Base-by-base conservation (phyloP, 1,140 invertebrate genomes). In the Zophobas atratus region DNA sequence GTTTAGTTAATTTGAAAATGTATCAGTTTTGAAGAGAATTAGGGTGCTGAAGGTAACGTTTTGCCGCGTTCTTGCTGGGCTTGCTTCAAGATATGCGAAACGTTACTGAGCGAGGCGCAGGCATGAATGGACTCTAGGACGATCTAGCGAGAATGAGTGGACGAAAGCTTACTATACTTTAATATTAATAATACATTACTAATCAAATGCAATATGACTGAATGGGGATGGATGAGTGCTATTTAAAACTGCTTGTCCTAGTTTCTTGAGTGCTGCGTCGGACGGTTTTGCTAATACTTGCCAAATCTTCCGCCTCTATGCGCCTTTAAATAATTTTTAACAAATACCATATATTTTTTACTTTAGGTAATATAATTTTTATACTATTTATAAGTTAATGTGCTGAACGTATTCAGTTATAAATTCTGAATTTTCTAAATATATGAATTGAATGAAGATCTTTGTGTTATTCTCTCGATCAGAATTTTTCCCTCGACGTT, bases 191-290 rank as follows among this genome's bases (percentile, higher is more conserved):
- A 51, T 48, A 43, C 48, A 49, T 72, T 72, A 72, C 51, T 35
- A 75, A 1, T 67, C 57, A 63, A 63, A 5, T 67, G 60, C 70
- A 67, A 60, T 76, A 81, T 41, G 53, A 79, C 77, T 75, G 80
- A 79, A 77, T 75, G 71, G 55, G 56, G 76, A 73, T 55, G 80
- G 51, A 79, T 78, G 76, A 79, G 70, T 83, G 76, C 63, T 83
- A 84, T 83, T 84, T 84, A 83, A 83, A 79, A 81, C 41, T 70
- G 84, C 84, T 85, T 85, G 81, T 85, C 84, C 84, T 85, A 75
- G 81, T 80, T 73, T 84, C 83, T 80, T 81, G 55, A 77, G 63
- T 72, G 78, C 72, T 70, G 20, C 36, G 36, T 33, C 41, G 75
- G 67, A 53, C 67, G 55, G 46, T 51, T 77, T 80, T 77, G 70